Evolutionary conservation across 2,888 invertebrate species (phyloP), one percentile per base, ranked within the genome.

Genomic region (Achlya flavicornis): DNA sequence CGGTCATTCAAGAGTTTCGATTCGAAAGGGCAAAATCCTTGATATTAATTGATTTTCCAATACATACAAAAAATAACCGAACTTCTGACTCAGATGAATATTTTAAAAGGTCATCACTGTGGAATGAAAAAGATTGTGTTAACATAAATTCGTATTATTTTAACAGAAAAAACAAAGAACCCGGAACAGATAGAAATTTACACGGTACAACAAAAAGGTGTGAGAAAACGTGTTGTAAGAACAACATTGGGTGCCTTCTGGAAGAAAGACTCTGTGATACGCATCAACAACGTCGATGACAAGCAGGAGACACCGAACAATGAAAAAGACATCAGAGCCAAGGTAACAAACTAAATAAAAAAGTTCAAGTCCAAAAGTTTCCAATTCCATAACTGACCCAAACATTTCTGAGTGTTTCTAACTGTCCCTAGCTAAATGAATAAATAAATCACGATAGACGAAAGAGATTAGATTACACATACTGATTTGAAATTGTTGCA

Each of bases 241-340:
- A 94, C 95, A 74, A 94, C 95, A 70, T 87, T 96, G 81, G 90
- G 94, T 82, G 95, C 95, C 71, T 96, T 96, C 83, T 96, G 96
- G 96, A 95, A 95, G 76, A 94, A 95, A 76, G 95, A 95, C 77
- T 95, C 95, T 76, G 94, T 95, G 78, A 94, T 96, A 81, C 94
- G 96, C 75, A 96, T 96, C 81, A 96, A 96, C 88, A 96, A 96
- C 81, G 95, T 96, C 78, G 95, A 95, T 75, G 96, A 96, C 87
- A 96, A 96, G 80, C 95, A 95, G 80, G 95, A 96, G 84, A 92
- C 94, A 61, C 95, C 96, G 53, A 95, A 96, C 87, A 93, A 84
- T 73, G 96, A 96, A 77, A 95, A 95, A 85, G 95, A 95, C 85
- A 96, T 96, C 78, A 93, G 95, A 86, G 95, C 95, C 79, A 96